A percentile compares a stretch with the other conserved stretches of the same genome.
These are phyloP conservation scores for Otocyon megalotis DNA, from an alignment of 2,113 vertebrate genomes.

Conservation along the genomic window DNA sequence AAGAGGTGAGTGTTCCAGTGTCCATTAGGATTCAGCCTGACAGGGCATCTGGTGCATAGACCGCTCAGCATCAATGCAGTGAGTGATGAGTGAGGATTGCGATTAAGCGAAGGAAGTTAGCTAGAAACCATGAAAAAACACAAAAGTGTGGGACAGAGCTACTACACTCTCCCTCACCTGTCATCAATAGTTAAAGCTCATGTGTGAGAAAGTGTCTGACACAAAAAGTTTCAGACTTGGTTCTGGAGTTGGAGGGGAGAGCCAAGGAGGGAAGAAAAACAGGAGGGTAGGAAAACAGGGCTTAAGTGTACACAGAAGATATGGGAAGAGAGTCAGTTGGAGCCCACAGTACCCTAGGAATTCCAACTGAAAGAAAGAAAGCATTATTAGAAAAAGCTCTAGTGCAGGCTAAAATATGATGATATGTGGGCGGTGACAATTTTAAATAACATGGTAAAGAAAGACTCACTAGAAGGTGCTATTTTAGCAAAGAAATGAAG, in stretches of 20 bases:
- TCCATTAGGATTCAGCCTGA: not conserved
- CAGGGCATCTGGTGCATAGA: not conserved
- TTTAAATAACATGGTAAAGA: not conserved
- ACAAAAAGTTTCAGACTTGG: not conserved
- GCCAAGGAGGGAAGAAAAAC: not conserved
- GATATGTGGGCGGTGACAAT: not conserved
- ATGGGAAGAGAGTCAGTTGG: not conserved
- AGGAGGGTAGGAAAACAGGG: too few relatives aligned
- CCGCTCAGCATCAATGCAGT: too few relatives aligned
- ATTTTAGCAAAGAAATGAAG: not conserved
- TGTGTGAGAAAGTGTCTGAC: not conserved
- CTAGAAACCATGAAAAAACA: not conserved
- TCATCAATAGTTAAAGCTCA: not conserved
- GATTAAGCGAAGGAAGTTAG: not conserved
- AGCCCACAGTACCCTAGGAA: not conserved
- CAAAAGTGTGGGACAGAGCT: not conserved
- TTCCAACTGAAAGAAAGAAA: not conserved
- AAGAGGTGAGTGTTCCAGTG: not conserved
- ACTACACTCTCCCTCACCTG: not conserved
- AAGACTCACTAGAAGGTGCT: not conserved
- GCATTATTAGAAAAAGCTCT: not conserved
- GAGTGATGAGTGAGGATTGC: not conserved
- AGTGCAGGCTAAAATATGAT: not conserved
- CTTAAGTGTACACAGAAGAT: not conserved
- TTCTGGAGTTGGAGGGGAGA: not conserved